Conservation (phyloP, 2,113 vertebrate genomes). For the Orcinus orca region DNA sequence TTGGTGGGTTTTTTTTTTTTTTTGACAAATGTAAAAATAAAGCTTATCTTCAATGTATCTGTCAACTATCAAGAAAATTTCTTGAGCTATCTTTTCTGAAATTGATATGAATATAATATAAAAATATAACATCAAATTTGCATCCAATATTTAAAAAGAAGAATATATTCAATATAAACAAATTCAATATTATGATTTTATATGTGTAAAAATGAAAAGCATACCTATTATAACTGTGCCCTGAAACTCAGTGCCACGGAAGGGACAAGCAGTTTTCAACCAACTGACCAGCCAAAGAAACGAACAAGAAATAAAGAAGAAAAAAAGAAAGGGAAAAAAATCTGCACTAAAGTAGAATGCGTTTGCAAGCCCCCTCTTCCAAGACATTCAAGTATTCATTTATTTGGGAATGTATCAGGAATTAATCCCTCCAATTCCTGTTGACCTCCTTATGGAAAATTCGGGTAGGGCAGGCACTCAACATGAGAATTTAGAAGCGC, state of each 20-base stretch:
- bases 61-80: background rate
- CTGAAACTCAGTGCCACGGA: background rate
- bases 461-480: background rate
- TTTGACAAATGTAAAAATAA: background rate
- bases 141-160: background rate
- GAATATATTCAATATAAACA: background rate
- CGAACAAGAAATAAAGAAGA: background rate
- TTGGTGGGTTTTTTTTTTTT: background rate
- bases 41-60: background rate
- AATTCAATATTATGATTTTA: background rate
- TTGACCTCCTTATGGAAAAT: background rate
- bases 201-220: background rate
- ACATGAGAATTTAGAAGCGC: background rate
- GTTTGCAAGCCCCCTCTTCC: background rate
- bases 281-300: background rate
- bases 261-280: background rate
- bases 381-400: background rate
- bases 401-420: background rate
- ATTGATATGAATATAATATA: background rate
- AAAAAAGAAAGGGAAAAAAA: background rate
- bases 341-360: background rate
- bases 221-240: background rate
- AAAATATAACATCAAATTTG: background rate
- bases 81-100: background rate
- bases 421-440: background rate